These are phyloP conservation scores for Heliconius cydno DNA, from an alignment of 2,888 invertebrate genomes.

Conservation along the genomic window DNA sequence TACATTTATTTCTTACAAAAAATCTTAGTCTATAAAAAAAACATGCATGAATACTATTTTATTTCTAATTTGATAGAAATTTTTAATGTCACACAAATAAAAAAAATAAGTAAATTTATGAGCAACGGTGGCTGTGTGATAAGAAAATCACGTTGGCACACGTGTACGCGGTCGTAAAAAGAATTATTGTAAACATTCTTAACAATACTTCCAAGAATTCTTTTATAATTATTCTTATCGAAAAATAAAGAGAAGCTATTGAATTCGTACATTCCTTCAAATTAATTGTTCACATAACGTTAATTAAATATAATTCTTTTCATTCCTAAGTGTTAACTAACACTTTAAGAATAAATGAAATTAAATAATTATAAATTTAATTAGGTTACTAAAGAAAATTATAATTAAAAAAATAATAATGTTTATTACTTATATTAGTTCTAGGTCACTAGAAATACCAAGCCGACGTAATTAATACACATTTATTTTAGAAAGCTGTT, in stretches of 20 bases:
- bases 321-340: no score
- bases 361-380: no score
- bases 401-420: not conserved
- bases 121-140: conserved; percentile 27
- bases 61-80: not conserved
- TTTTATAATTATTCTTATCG: not conserved
- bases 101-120: conserved; percentile 10
- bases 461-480: not conserved
- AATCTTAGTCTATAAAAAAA: not conserved
- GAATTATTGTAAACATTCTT: conserved; percentile 28
- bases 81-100: not conserved
- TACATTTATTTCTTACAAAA: not conserved
- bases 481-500: not conserved
- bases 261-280: not conserved
- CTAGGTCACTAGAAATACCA: not conserved
- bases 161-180: conserved; percentile 41
- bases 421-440: not conserved
- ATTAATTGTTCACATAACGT: not conserved
- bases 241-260: not conserved
- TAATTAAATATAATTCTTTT: no score
- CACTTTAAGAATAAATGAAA: no score
- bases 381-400: not conserved
- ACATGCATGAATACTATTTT: not conserved
- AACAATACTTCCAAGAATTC: not conserved
- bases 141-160: conserved; percentile 41